Evolutionary conservation across 2,888 invertebrate genomes (phyloP), one percentile per base, ranked within the genome.

Genomic region (Melinopterus prodromus): DNA sequence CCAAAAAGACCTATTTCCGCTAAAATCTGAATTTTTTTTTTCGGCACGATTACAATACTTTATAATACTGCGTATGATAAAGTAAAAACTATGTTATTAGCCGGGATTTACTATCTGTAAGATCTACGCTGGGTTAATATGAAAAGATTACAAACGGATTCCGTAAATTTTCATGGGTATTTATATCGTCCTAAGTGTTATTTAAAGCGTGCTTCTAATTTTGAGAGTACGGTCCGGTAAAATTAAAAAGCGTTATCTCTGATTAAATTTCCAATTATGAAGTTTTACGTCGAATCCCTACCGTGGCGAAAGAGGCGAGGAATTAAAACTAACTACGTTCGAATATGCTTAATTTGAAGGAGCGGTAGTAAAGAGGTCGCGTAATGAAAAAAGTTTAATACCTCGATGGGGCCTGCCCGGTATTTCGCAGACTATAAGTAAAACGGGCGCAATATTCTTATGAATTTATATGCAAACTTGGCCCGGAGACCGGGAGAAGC

Each of bases 391-490:
- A 82, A 82, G 82, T 82, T 82, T 82, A 82, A 82, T 81, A 81
- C 80, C 80, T 78, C 77, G 79, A 37, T 37, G 74, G 71, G 74
- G 74, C 74, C 37, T 74, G 37, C 74, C 78, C 78, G 78, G 77
- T 80, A 81, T 81, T 82, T 81, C 70, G 79, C 79, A 71, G 79
- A 80, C 81, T 79, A 81, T 81, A 79, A 81, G 82, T 81, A 81
- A 78, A 81, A 81, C 79, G 77, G 80, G 77, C 53, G 81, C 80
- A 80, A 81, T 80, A 80, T 82, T 82, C 82, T 82, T 82, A 81
- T 82, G 82, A 82, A 82, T 82, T 82, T 82, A 82, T 82, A 82
- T 82, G 82, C 81, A 81, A 82, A 82, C 81, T 82, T 82, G 80
- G 74, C 69, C 79, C 77, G 79, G 71, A 78, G 80, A 77, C 69